Conservation (phyloP, 2,797 vertebrate genomes). For the Philypnodon macrostomus region DNA sequence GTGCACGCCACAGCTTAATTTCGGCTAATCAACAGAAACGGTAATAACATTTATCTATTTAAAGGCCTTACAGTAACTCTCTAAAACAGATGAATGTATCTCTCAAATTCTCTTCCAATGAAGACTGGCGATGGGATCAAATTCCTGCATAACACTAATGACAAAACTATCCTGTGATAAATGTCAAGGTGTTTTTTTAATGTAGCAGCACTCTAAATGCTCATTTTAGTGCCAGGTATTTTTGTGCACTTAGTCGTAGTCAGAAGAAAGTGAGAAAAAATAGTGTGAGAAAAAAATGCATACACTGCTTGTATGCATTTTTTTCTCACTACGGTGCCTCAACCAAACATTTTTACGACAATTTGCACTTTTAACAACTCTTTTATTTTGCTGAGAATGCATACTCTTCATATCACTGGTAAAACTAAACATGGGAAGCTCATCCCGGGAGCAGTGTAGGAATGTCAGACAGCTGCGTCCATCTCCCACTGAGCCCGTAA, state of each 20-base stretch:
- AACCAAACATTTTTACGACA: conserved; percentile 26
- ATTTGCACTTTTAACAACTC: conserved; percentile 70
- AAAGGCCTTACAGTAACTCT: too few species aligned
- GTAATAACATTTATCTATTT: too few species aligned
- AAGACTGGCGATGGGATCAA: too few species aligned
- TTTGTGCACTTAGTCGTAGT: too few species aligned
- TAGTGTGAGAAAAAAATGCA: not conserved
- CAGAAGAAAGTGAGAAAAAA: too few species aligned
- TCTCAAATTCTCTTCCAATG: too few species aligned
- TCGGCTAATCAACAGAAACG: too few species aligned
- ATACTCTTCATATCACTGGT: conserved; percentile 1
- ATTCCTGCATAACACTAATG: too few species aligned
- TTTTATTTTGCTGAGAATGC: conserved; percentile 33
- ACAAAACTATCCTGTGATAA: too few species aligned
- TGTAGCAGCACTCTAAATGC: too few species aligned
- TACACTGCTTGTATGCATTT: not conserved
- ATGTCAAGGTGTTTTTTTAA: too few species aligned
- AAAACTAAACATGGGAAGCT: conserved; percentile 26
- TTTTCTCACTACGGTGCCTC: conserved; percentile 43
- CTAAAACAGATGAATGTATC: too few species aligned
- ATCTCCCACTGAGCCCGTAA: conserved; percentile 47
- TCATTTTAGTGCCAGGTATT: not conserved
- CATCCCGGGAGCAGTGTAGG: conserved; percentile 35
- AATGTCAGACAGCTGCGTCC: conserved; percentile 66
- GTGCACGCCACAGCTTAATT: conserved; percentile 3